Evolutionary conservation across 2,113 vertebrate genomes (phyloP).

Genomic region (Puntigrus tetrazona): DNA sequence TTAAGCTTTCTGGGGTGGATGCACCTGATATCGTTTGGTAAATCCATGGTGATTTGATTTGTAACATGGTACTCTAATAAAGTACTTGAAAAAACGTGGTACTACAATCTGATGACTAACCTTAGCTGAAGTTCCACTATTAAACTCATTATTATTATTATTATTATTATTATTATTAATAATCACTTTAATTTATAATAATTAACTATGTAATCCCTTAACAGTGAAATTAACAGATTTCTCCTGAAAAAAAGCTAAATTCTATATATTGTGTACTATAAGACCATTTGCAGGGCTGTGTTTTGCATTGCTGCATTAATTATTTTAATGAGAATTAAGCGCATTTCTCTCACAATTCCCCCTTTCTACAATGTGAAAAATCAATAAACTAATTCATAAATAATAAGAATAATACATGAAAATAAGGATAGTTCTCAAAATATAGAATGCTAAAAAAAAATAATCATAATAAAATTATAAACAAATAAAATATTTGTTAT

Average conservation of each 20-base stretch:
- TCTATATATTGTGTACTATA: neutral
- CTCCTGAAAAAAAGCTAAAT: neutral
- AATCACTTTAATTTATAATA: neutral
- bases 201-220: no score
- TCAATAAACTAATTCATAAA: no score
- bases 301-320: neutral
- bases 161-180: no score
- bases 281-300: neutral
- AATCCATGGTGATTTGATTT: neutral
- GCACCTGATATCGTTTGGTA: neutral
- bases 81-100: neutral
- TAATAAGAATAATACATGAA: no score
- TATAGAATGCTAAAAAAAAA: no score
- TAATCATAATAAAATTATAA: no score
- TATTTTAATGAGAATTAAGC: no score
- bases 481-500: no score
- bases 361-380: neutral
- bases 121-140: neutral
- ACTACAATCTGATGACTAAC: neutral
- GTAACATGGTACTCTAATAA: neutral
- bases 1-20: neutral
- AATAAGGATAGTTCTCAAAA: no score
- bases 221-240: no score
- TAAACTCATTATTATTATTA: no score
- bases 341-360: no score